phyloP scores from a whole-genome alignment of 2,113 vertebrate species.

The Esox niger region DNA sequence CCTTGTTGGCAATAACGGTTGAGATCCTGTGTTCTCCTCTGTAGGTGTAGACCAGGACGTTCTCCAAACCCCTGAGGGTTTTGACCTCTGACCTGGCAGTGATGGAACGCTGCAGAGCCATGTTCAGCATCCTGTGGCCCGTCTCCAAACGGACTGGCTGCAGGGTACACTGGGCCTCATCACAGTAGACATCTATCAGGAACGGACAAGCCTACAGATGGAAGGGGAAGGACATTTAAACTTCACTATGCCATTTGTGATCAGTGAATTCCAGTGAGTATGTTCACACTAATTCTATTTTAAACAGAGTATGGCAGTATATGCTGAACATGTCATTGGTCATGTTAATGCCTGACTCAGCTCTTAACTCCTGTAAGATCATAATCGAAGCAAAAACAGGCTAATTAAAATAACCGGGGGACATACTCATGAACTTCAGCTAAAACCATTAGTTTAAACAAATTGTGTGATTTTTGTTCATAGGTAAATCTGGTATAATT shows the following conservation, averaged over 20 bases:
- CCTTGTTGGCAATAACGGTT: constrained; percentile 88
- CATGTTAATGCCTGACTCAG: too few relatives aligned
- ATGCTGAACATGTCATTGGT: too few relatives aligned
- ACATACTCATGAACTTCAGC: too few relatives aligned
- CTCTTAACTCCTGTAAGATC: too few relatives aligned
- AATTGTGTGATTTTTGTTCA: too few relatives aligned
- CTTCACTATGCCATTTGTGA: not conserved
- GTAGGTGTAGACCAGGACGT: constrained; percentile 76
- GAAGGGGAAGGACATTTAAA: not conserved
- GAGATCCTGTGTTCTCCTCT: constrained; percentile 78
- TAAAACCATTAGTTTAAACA: too few relatives aligned
- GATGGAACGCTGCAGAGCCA: constrained; percentile 80
- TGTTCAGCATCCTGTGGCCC: constrained; percentile 77
- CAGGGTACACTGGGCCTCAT: constrained; percentile 75
- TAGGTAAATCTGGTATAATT: too few relatives aligned
- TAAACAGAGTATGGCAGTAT: too few relatives aligned
- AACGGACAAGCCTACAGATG: constrained; percentile 85
- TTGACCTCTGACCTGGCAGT: constrained; percentile 71
- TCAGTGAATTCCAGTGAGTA: not conserved
- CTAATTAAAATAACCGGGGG: too few relatives aligned
- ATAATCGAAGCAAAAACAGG: too few relatives aligned
- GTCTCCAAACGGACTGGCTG: constrained; percentile 75
- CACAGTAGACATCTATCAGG: constrained; percentile 76
- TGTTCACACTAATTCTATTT: too few relatives aligned
- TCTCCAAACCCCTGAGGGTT: constrained; percentile 75